phyloP scores from a whole-genome alignment of 2,888 invertebrate genomes.

The Myathropa florea region DNA sequence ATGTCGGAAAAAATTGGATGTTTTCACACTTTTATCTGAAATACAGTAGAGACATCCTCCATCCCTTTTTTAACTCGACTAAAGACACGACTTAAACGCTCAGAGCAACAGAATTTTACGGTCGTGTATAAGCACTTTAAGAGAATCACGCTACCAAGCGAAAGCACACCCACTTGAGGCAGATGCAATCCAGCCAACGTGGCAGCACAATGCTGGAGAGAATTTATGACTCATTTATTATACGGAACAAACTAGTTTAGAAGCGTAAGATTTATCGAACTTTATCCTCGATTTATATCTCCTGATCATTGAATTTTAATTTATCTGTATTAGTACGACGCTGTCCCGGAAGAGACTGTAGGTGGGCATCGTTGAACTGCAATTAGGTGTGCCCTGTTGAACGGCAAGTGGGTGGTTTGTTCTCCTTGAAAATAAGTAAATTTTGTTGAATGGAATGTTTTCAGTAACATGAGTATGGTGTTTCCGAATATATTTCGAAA shows the following conservation, averaged over 20 bases:
- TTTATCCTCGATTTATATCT: constrained; percentile 72
- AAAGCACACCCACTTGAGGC: neutral
- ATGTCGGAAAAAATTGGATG: too few relatives aligned
- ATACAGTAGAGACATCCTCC: too few relatives aligned
- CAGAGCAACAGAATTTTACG: neutral
- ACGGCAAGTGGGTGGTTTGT: constrained; percentile 14
- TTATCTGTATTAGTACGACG: constrained; percentile 51
- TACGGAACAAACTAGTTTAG: constrained; percentile 71
- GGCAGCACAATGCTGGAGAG: neutral
- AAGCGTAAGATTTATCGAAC: constrained; percentile 72
- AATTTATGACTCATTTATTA: constrained; percentile 68
- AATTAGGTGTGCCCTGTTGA: constrained; percentile 47
- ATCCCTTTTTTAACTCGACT: neutral
- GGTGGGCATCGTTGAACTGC: constrained; percentile 49
- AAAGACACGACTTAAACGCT: neutral
- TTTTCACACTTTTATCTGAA: too few relatives aligned
- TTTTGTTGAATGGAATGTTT: neutral
- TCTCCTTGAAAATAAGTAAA: neutral
- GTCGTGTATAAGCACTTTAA: neutral
- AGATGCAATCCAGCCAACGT: neutral
- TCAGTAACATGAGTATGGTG: neutral
- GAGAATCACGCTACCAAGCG: neutral
- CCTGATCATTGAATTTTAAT: constrained; percentile 72
- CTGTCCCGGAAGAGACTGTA: constrained; percentile 1
- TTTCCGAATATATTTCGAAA: neutral